Conservation (phyloP, 2,888 invertebrate genomes). For the Diarsia dahlii region DNA sequence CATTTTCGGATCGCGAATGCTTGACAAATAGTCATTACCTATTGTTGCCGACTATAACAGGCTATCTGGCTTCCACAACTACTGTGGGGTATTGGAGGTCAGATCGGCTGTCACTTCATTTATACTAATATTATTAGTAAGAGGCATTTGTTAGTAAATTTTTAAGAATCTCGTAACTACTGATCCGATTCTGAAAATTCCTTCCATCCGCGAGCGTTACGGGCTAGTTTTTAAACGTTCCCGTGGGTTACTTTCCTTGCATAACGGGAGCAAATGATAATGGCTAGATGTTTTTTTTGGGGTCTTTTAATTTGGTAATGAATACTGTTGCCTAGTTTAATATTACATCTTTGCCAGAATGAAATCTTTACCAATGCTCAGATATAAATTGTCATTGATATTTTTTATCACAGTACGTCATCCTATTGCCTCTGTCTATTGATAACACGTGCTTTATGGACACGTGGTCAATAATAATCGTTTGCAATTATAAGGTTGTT, state of each 20-base stretch:
- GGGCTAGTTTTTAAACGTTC: too few relatives aligned
- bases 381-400: background rate
- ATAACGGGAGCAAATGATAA: too few relatives aligned
- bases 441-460: constrained; percentile 24
- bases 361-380: background rate
- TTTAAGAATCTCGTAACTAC: too few relatives aligned
- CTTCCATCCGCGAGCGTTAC: too few relatives aligned
- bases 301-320: background rate
- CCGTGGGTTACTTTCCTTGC: too few relatives aligned
- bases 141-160: too few relatives aligned
- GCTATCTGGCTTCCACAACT: background rate
- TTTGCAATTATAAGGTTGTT: constrained; percentile 24
- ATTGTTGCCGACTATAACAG: background rate
- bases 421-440: background rate
- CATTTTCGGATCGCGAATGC: background rate
- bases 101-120: background rate
- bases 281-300: background rate
- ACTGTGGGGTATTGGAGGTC: background rate
- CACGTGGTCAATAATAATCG: constrained; percentile 40
- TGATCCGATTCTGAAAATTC: too few relatives aligned
- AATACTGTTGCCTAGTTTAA: background rate
- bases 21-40: background rate
- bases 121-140: too few relatives aligned
- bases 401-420: constrained; percentile 11
- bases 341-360: background rate